Conservation (phyloP, 2,888 invertebrate genomes). For the Rambutsinella grinnellia region DNA sequence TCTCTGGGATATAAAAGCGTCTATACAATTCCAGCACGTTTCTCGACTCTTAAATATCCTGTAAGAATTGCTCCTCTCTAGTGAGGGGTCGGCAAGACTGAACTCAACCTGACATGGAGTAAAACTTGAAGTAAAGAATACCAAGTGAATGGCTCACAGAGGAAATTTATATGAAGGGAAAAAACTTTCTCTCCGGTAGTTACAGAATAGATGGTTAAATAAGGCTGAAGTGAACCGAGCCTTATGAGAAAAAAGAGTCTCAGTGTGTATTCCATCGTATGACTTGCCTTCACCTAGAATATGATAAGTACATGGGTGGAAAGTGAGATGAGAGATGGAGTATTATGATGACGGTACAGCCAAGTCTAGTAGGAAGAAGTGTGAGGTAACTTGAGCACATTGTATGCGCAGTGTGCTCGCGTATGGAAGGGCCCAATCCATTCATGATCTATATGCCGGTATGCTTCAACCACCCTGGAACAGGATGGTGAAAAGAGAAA, state of each 20-base stretch:
- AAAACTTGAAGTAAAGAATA: too few species aligned
- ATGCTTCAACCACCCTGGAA: background rate
- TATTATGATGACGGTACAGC: background rate
- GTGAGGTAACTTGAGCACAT: background rate
- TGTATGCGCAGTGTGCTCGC: background rate
- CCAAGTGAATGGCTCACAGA: too few species aligned
- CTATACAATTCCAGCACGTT: background rate
- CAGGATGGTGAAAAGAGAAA: background rate
- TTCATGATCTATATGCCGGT: background rate
- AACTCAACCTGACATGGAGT: slow-evolving; percentile 11
- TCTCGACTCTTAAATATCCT: background rate
- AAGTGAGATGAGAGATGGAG: slow-evolving; percentile 35
- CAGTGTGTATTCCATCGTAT: background rate
- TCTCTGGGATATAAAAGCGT: too few species aligned
- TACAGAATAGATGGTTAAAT: background rate
- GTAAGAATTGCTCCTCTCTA: background rate
- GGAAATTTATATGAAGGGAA: too few species aligned
- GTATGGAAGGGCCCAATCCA: background rate
- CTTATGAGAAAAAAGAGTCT: background rate
- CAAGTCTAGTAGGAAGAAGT: background rate
- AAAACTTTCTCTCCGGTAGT: too few species aligned
- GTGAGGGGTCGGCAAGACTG: slow-evolving; percentile 17
- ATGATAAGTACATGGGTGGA: slow-evolving; percentile 27
- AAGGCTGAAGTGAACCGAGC: background rate
- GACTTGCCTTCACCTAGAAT: background rate